These are phyloP conservation scores for Cyclargus thomasi DNA, from an alignment of 1,140 invertebrate genomes.

Conservation along the genomic window DNA sequence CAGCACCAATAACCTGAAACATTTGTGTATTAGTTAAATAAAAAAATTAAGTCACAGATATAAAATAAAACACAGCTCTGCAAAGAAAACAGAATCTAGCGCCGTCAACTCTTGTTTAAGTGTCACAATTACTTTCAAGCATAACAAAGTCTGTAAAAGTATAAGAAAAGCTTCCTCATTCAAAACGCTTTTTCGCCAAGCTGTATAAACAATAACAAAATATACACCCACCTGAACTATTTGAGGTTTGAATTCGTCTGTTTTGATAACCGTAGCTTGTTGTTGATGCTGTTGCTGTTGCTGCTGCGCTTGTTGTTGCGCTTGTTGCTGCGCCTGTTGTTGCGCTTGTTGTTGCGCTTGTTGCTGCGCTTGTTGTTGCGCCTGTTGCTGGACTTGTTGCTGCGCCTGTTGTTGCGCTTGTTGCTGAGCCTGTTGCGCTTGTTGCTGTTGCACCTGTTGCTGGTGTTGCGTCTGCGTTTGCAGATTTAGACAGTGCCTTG, in stretches of 20 bases:
- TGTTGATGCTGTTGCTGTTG: slow-evolving; percentile 53
- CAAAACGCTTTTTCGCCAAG: too few relatives aligned
- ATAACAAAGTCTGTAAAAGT: too few relatives aligned
- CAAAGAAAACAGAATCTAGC: too few relatives aligned
- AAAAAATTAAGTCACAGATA: too few relatives aligned
- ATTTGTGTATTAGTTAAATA: too few relatives aligned
- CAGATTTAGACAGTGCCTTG: slow-evolving; percentile 70
- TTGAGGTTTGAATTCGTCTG: slow-evolving; percentile 70
- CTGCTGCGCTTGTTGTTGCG: slow-evolving; percentile 58
- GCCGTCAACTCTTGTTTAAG: too few relatives aligned
- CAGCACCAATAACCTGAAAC: slow-evolving; percentile 61
- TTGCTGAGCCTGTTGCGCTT: slow-evolving; percentile 38
- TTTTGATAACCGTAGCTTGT: slow-evolving; percentile 64
- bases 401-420: slow-evolving; percentile 44
- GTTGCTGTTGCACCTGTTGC: slow-evolving; percentile 41
- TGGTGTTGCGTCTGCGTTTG: slow-evolving; percentile 38
- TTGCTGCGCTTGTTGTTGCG: slow-evolving; percentile 37
- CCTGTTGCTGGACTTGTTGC: slow-evolving; percentile 56
- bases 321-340: slow-evolving; percentile 41
- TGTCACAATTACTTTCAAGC: too few relatives aligned
- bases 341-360: slow-evolving; percentile 33
- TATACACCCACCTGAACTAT: slow-evolving; percentile 58
- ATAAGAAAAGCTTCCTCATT: too few relatives aligned
- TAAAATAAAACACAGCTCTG: too few relatives aligned
- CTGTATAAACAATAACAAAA: too few relatives aligned